phyloP scores from a whole-genome alignment of 2,888 invertebrate genomes.

The Axea sp. region DNA sequence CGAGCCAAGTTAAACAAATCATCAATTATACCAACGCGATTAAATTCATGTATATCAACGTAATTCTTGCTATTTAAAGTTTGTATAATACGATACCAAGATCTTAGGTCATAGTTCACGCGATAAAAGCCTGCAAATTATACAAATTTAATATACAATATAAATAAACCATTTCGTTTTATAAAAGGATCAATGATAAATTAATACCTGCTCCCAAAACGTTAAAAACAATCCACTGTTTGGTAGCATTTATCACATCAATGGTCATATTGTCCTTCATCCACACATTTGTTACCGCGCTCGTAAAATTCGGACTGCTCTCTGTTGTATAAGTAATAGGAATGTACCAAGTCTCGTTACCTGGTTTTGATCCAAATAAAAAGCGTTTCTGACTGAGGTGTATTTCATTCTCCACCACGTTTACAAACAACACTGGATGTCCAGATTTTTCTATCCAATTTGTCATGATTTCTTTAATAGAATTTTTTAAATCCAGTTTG shows the following conservation, averaged over 20 bases:
- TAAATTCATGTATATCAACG: conserved; percentile 81
- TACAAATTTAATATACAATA: not conserved
- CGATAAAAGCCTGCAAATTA: conserved; percentile 82
- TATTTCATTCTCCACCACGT: conserved; percentile 70
- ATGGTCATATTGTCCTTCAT: conserved; percentile 60
- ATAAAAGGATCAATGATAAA: too few relatives aligned
- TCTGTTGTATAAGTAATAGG: conserved; percentile 87
- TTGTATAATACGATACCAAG: conserved; percentile 82
- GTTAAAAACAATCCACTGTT: conserved; percentile 72
- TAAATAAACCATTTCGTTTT: too few relatives aligned
- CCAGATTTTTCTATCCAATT: conserved; percentile 81
- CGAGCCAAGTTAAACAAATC: conserved; percentile 84
- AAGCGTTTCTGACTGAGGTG: conserved; percentile 69
- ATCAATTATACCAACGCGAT: conserved; percentile 86
- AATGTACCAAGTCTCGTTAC: conserved; percentile 78
- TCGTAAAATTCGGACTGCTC: conserved; percentile 78
- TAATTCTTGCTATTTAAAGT: conserved; percentile 79
- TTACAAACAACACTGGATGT: conserved; percentile 81
- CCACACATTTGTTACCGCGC: conserved; percentile 44
- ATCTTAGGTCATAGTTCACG: conserved; percentile 82
- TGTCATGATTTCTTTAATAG: conserved; percentile 77
- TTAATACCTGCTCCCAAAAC: conserved; percentile 62
- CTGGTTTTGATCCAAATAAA: conserved; percentile 76
- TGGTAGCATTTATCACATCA: conserved; percentile 77
- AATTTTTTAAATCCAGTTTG: not conserved